These are phyloP conservation scores for Auanema freiburgensis DNA, from an alignment of 2,888 invertebrate species.

Conservation along the genomic window DNA sequence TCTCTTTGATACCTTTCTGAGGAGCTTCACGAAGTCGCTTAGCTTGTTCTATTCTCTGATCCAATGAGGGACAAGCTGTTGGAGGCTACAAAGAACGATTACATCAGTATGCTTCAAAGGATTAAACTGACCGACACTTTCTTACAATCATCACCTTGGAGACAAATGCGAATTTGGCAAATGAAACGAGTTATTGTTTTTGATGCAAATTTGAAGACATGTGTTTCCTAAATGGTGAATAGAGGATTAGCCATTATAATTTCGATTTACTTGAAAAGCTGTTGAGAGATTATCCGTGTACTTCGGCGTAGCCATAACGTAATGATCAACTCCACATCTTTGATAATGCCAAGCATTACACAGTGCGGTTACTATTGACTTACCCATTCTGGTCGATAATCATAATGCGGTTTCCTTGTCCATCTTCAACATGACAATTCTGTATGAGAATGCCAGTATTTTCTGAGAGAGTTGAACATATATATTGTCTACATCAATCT, in stretches of 20 bases:
- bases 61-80: slow-evolving; percentile 42
- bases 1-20: slow-evolving; percentile 19
- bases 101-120: too few species aligned
- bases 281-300: slow-evolving; percentile 53
- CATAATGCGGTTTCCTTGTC: slow-evolving; percentile 61
- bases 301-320: slow-evolving; percentile 60
- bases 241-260: slow-evolving; percentile 3
- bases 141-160: slow-evolving; percentile 59
- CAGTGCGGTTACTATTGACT: neutral
- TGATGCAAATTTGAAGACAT: slow-evolving; percentile 64
- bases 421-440: slow-evolving; percentile 63
- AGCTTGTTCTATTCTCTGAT: slow-evolving; percentile 33
- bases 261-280: slow-evolving; percentile 51
- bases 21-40: slow-evolving; percentile 25
- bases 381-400: slow-evolving; percentile 64
- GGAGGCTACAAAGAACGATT: slow-evolving; percentile 45
- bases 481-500: neutral
- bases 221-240: slow-evolving; percentile 50
- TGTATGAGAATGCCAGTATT: slow-evolving; percentile 63
- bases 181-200: slow-evolving; percentile 62
- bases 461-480: slow-evolving; percentile 28
- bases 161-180: slow-evolving; percentile 61
- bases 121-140: slow-evolving; percentile 54
- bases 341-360: too few species aligned
- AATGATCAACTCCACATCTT: slow-evolving; percentile 63